Percentiles rank a stretch among this genome's conserved stretches.
Conservation (phyloP, 2,888 invertebrate species). For the Trissoscelio sp. region DNA sequence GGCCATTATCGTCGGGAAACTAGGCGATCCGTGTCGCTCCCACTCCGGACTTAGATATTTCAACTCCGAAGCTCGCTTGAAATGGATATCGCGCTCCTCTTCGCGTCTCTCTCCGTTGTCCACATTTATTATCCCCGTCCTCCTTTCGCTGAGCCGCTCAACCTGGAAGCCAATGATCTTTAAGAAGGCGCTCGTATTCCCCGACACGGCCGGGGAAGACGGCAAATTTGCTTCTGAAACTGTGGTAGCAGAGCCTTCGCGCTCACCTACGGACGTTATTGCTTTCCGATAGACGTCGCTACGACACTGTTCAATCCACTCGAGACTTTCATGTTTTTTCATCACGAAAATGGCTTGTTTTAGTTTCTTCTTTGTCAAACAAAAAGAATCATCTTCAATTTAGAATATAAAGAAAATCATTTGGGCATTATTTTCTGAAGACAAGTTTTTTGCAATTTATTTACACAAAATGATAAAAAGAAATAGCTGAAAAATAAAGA, state of each 20-base stretch:
- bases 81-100: conserved; percentile 53
- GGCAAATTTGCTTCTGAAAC: conserved; percentile 62
- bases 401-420: no score
- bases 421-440: no score
- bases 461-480: no score
- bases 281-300: conserved; percentile 53
- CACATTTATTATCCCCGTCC: conserved; percentile 16
- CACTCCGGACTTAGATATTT: conserved; percentile 53
- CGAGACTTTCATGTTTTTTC: conserved; percentile 22
- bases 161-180: conserved; percentile 58
- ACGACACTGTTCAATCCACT: conserved; percentile 42
- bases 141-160: conserved; percentile 23
- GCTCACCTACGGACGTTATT: conserved; percentile 48
- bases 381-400: no score
- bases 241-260: conserved; percentile 40
- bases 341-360: conserved; percentile 18
- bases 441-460: no score
- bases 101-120: conserved; percentile 17
- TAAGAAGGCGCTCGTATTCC: conserved; percentile 60
- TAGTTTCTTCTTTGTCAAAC: no score
- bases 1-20: conserved; percentile 69
- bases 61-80: conserved; percentile 40
- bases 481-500: no score
- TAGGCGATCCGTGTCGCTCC: conserved; percentile 64
- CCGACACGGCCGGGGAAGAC: conserved; percentile 42